phyloP scores from a whole-genome alignment of 1,140 invertebrate species.

The Mercenaria mercenaria region DNA sequence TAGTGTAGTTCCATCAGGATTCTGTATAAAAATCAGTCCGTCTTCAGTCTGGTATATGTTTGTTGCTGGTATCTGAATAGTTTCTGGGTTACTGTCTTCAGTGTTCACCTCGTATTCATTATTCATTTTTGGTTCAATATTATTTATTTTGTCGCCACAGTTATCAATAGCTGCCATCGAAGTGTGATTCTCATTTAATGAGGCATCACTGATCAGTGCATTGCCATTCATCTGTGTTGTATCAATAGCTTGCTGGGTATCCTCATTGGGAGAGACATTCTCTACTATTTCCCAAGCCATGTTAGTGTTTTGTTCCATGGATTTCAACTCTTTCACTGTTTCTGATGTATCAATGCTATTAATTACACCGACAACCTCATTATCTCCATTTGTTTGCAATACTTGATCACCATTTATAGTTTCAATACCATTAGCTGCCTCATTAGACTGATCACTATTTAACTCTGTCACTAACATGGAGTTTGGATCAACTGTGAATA shows the following conservation, averaged over 20 bases:
- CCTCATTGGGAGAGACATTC: not conserved
- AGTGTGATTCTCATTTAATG: not conserved
- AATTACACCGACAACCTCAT: slow-evolving; percentile 22
- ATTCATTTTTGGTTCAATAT: slow-evolving; percentile 1
- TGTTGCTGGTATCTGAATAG: slow-evolving; percentile 56
- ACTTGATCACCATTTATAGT: not conserved
- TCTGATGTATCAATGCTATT: not conserved
- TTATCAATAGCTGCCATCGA: not conserved
- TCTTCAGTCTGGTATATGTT: slow-evolving; percentile 83
- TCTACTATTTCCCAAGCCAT: not conserved
- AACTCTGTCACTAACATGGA: slow-evolving; percentile 21
- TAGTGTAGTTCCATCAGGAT: slow-evolving; percentile 79
- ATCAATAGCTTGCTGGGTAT: not conserved
- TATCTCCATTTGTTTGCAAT: not conserved
- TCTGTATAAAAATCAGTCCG: slow-evolving; percentile 80
- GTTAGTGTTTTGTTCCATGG: not conserved
- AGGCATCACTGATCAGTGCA: not conserved
- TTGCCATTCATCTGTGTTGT: slow-evolving; percentile 13
- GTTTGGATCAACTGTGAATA: slow-evolving; percentile 30
- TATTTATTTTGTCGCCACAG: slow-evolving; percentile 3
- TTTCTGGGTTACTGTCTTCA: slow-evolving; percentile 19
- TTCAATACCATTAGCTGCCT: not conserved
- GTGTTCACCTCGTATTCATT: not conserved
- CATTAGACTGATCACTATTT: not conserved
- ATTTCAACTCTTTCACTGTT: not conserved